These are phyloP conservation scores for Epirrhoe tristata DNA, from an alignment of 2,888 invertebrate genomes.

Conservation along the genomic window DNA sequence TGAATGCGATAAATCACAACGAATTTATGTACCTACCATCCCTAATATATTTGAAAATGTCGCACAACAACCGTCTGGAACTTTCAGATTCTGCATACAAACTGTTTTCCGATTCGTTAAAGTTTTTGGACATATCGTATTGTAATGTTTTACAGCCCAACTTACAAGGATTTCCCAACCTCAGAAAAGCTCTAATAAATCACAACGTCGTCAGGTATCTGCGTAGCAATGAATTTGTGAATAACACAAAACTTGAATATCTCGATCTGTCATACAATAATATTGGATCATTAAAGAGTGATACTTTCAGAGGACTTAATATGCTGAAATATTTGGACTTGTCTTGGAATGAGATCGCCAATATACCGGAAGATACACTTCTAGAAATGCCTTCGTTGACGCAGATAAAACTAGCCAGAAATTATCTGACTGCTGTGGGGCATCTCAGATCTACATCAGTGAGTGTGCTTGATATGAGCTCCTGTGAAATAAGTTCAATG, in stretches of 20 bases:
- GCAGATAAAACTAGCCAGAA: slow-evolving; percentile 87
- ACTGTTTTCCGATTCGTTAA: slow-evolving; percentile 82
- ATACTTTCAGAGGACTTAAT: slow-evolving; percentile 86
- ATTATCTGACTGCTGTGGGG: slow-evolving; percentile 86
- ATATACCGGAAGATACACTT: slow-evolving; percentile 86
- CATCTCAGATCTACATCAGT: slow-evolving; percentile 86
- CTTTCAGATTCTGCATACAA: slow-evolving; percentile 69
- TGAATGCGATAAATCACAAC: slow-evolving; percentile 78
- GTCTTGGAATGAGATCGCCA: slow-evolving; percentile 88
- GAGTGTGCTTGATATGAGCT: slow-evolving; percentile 86
- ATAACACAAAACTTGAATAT: slow-evolving; percentile 85
- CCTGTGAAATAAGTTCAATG: slow-evolving; percentile 87
- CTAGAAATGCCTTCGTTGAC: slow-evolving; percentile 85
- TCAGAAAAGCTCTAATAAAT: slow-evolving; percentile 85
- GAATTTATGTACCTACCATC: slow-evolving; percentile 85
- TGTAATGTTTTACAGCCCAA: slow-evolving; percentile 87
- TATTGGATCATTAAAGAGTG: slow-evolving; percentile 84
- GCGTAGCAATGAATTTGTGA: slow-evolving; percentile 85
- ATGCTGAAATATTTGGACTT: slow-evolving; percentile 87
- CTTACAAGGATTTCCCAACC: slow-evolving; percentile 86
- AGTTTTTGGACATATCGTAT: slow-evolving; percentile 85
- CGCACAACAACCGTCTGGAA: slow-evolving; percentile 86
- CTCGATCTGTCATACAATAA: slow-evolving; percentile 89
- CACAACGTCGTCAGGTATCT: slow-evolving; percentile 87
- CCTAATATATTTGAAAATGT: slow-evolving; percentile 86